phyloP scores from a whole-genome alignment of 2,888 invertebrate species.

The Nomada ferruginata region DNA sequence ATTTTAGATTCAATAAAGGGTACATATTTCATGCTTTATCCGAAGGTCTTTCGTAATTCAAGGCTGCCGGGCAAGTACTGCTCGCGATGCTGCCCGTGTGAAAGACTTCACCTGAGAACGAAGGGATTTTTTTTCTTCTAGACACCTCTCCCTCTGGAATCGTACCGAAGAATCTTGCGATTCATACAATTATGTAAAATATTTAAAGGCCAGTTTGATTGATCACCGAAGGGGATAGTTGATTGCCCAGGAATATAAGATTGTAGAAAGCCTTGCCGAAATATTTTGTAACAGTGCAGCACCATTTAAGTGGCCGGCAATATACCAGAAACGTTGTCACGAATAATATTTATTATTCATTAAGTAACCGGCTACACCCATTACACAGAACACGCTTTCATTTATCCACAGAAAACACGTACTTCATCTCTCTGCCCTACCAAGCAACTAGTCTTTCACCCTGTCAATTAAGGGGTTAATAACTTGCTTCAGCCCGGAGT shows the following conservation, averaged over 20 bases:
- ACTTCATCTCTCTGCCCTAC: conserved; percentile 9
- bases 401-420: not conserved
- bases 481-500: conserved; percentile 20
- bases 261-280: not conserved
- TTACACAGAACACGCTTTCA: not conserved
- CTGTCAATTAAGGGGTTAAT: conserved; percentile 43
- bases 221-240: too few species aligned
- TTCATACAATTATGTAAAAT: too few species aligned
- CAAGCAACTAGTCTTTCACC: conserved; percentile 26
- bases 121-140: not conserved
- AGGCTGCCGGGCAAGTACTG: conserved; percentile 44
- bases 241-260: too few species aligned
- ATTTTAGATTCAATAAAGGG: conserved; percentile 74
- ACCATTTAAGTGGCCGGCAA: not conserved
- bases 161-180: not conserved
- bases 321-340: not conserved
- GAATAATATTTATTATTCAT: conserved; percentile 25
- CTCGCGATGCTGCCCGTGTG: conserved; percentile 28
- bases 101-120: conserved; percentile 43
- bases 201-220: too few species aligned
- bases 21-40: conserved; percentile 73
- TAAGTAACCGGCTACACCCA: conserved; percentile 2
- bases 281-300: not conserved
- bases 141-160: not conserved
- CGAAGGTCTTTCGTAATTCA: conserved; percentile 70